Evolutionary conservation across 2,113 vertebrate species (phyloP).

Genomic region (Oreochromis aureus): DNA sequence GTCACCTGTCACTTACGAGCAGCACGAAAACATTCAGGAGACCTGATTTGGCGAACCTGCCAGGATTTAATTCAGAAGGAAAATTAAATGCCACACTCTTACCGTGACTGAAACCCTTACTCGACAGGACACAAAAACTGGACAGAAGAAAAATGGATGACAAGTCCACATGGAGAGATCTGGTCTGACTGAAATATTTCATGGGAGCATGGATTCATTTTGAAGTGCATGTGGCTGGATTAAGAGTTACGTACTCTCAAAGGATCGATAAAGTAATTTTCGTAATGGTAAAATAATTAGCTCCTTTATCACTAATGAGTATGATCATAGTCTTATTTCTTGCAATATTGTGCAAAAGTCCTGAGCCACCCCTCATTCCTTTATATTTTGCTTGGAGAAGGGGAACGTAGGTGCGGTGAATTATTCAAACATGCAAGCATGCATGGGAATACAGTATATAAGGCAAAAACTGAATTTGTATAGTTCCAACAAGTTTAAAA

Average conservation of each 20-base stretch:
- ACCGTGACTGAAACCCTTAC: slow-evolving; percentile 34
- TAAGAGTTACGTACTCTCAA: background rate
- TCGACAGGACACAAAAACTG: slow-evolving; percentile 14
- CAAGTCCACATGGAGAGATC: background rate
- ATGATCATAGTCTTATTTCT: background rate
- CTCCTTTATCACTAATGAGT: background rate
- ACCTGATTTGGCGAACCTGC: slow-evolving; percentile 44
- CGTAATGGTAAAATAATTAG: background rate
- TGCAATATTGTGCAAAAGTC: background rate
- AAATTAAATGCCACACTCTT: slow-evolving; percentile 39
- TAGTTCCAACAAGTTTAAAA: background rate
- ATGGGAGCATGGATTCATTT: background rate
- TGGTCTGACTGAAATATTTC: background rate
- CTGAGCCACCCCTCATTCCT: background rate
- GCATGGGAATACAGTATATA: background rate
- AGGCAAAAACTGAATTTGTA: background rate
- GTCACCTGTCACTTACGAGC: slow-evolving; percentile 60
- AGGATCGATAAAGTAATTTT: slow-evolving; percentile 14
- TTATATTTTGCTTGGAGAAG: background rate
- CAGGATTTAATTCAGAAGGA: slow-evolving; percentile 31
- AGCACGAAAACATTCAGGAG: slow-evolving; percentile 25
- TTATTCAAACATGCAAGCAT: background rate
- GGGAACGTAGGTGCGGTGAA: background rate
- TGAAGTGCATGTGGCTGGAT: background rate
- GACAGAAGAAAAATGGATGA: slow-evolving; percentile 1